phyloP scores from a whole-genome alignment of 2,888 invertebrate genomes.

The Barypeithes pellucidus region DNA sequence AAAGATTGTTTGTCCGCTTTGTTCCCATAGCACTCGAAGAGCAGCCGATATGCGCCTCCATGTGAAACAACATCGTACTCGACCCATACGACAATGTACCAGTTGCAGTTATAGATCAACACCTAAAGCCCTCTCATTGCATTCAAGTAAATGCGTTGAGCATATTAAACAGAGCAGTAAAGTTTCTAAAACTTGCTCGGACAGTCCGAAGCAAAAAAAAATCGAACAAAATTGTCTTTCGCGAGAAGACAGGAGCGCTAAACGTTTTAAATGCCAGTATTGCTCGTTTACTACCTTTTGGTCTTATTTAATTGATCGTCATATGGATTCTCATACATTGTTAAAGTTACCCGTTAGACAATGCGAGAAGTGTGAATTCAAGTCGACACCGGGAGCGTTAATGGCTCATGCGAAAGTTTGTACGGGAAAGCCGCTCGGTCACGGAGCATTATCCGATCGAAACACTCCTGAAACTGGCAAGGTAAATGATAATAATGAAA shows the following conservation, averaged over 20 bases:
- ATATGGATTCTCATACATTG: constrained; percentile 30
- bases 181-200: neutral
- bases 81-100: constrained; percentile 1
- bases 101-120: constrained; percentile 6
- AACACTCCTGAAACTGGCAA: neutral
- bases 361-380: constrained; percentile 35
- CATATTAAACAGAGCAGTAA: neutral
- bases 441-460: too few relatives aligned
- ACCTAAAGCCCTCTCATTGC: neutral
- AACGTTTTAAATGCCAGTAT: constrained; percentile 31
- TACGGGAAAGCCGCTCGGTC: neutral
- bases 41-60: neutral
- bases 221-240: neutral
- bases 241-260: neutral
- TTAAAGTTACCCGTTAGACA: constrained; percentile 29
- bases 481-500: neutral
- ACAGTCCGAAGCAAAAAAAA: neutral
- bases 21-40: neutral
- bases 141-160: neutral
- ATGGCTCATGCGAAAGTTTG: constrained; percentile 29
- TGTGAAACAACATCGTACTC: neutral
- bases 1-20: neutral
- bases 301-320: constrained; percentile 33
- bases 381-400: constrained; percentile 30
- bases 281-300: constrained; percentile 43